These are phyloP conservation scores for Rhinogobius similis DNA, from an alignment of 2,113 vertebrate genomes.

Conservation along the genomic window DNA sequence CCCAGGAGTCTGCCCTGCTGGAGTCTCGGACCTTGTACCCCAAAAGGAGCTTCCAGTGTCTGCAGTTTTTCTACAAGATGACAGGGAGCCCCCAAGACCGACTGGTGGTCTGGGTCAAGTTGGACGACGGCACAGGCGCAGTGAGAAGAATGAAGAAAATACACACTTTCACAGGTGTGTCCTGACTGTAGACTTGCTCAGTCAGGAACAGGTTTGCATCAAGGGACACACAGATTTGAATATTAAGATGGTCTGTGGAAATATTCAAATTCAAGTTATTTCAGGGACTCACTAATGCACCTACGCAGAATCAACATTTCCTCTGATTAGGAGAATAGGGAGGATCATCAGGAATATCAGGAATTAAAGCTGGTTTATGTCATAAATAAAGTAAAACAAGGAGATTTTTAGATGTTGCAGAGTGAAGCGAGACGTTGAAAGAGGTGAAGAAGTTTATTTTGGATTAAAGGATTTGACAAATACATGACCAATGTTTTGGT, in stretches of 20 bases:
- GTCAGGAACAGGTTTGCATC: conserved; percentile 7
- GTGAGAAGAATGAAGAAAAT: conserved; percentile 82
- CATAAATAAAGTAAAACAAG: neutral
- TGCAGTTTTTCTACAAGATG: conserved; percentile 93
- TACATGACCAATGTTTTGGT: too few species aligned
- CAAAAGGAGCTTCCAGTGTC: conserved; percentile 85
- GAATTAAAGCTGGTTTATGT: neutral
- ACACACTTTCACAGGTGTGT: conserved; percentile 82
- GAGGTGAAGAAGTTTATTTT: neutral
- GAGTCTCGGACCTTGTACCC: conserved; percentile 90
- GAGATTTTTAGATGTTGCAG: too few species aligned
- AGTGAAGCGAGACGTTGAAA: too few species aligned
- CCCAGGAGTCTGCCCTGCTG: conserved; percentile 80
- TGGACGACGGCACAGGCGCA: conserved; percentile 84
- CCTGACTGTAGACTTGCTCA: neutral
- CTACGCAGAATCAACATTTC: neutral
- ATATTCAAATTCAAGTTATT: conserved; percentile 28
- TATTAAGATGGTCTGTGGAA: conserved; percentile 1
- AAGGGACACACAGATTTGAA: neutral
- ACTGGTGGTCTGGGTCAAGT: conserved; percentile 84
- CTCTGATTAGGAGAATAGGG: too few species aligned
- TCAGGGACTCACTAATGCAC: neutral
- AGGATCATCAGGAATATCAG: too few species aligned
- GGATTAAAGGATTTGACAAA: too few species aligned
- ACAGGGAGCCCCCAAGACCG: conserved; percentile 81